Evolutionary conservation across 2,888 invertebrate species (phyloP), one percentile per base, ranked within the genome.

Genomic region (Hypselothyrea guttata): DNA sequence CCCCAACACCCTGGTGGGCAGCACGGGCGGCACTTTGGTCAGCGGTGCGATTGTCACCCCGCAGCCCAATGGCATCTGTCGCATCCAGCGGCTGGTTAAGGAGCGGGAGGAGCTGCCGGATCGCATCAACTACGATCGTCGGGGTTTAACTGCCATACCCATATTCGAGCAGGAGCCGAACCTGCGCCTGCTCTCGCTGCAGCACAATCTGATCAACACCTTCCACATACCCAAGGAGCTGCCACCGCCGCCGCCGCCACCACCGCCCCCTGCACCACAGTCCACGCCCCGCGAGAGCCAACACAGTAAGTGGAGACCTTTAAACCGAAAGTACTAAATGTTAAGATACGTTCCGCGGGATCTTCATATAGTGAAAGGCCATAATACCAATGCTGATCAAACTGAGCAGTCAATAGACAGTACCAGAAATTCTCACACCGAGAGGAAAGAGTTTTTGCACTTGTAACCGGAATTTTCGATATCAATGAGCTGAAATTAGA

Each of bases 101-200:
- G 97, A 97, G 87, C 94, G 94, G 88, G 95, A 95, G 84, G 93
- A 94, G 83, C 92, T 95, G 87, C 96, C 97, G 9, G 97, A 98
- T 89, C 92, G 97, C 84, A 95, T 98, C 83, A 96, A 95, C 86
- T 92, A 97, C 53, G 97, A 98, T 89, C 92, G 95, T 83, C 91
- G 95, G 53, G 96, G 97, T 27, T 91, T 97, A 51, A 94, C 95
- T n/a, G 92, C 93, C 16, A 94, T 97, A 84, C 97, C 97, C 0
- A 87, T 89, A 27, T 93, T 97, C 77, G 94, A 95, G 64, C 95
- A 94, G 48, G 97, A 96, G 87, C 93, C 94, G 13, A 94, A 94
- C 69, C 91, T 97, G 56, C 92, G 97, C 52, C 91, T 98, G 62
- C 91, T 98, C 71, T 98, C 98, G 40, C 92, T 98, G 61, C 98